Conservation (phyloP, 2,888 invertebrate genomes). For the Chrysotoxum bicinctum region DNA sequence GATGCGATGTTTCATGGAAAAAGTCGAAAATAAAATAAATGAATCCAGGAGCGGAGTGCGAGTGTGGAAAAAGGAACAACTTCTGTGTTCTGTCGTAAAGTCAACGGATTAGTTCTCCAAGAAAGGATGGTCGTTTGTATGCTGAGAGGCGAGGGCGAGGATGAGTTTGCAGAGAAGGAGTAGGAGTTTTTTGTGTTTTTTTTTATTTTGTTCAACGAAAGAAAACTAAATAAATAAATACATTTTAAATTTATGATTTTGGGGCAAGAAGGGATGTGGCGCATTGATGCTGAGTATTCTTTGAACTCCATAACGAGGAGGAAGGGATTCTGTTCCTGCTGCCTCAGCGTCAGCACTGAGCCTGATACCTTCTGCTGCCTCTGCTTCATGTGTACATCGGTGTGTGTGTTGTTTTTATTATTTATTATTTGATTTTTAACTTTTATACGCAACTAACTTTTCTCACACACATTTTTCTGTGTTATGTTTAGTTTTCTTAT, state of each 20-base stretch:
- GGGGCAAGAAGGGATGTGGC: conserved; percentile 69
- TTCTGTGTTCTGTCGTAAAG: conserved; percentile 69
- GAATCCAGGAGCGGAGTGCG: conserved; percentile 66
- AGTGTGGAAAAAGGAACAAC: conserved; percentile 68
- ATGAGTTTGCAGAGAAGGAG: neutral
- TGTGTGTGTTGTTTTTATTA: conserved; percentile 67
- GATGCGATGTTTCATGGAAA: conserved; percentile 38
- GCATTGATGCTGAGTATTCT: conserved; percentile 66
- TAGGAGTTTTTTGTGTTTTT: conserved; percentile 49
- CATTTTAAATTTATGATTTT: conserved; percentile 73
- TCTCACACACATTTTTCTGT: conserved; percentile 65
- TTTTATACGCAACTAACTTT: conserved; percentile 72
- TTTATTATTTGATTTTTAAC: conserved; percentile 73
- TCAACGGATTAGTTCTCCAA: conserved; percentile 67
- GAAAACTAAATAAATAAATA: conserved; percentile 73
- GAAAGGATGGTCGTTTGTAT: conserved; percentile 37
- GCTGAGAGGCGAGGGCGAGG: neutral
- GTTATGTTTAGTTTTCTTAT: conserved; percentile 59
- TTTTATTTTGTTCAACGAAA: conserved; percentile 50
- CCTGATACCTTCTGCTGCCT: neutral
- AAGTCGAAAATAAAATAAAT: conserved; percentile 71
- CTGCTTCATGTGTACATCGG: neutral
- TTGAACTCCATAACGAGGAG: conserved; percentile 45
- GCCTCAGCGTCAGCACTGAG: neutral
- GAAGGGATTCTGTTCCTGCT: conserved; percentile 35